These are phyloP conservation scores for Disparrhopalites patrizii DNA, from an alignment of 2,888 invertebrate species.

Conservation along the genomic window DNA sequence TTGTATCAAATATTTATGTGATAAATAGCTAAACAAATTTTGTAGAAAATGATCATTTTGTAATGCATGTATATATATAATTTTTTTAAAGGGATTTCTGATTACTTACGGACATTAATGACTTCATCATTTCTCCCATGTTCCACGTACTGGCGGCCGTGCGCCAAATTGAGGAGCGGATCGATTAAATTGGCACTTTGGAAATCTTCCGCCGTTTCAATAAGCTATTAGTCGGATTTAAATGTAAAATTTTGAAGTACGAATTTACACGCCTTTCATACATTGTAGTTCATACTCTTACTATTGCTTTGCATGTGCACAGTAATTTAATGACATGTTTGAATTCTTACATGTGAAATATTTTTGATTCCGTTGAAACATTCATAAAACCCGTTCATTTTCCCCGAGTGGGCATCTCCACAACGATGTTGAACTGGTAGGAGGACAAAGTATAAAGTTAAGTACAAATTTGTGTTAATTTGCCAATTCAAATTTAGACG, in stretches of 20 bases:
- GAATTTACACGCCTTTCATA: no score
- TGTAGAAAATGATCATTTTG: background rate
- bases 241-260: no score
- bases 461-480: constrained; percentile 6
- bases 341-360: constrained; percentile 35
- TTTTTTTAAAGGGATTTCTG: background rate
- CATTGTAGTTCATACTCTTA: no score
- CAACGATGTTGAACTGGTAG: constrained; percentile 39
- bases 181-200: constrained; percentile 37
- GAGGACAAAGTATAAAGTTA: no score
- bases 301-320: no score
- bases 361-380: constrained; percentile 44
- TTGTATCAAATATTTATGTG: no score
- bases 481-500: no score
- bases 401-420: constrained; percentile 42
- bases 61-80: background rate
- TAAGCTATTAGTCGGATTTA: no score
- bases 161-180: constrained; percentile 34
- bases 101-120: constrained; percentile 39
- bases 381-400: constrained; percentile 44
- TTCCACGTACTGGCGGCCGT: constrained; percentile 40
- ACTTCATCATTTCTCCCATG: constrained; percentile 45
- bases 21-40: no score
- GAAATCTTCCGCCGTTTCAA: constrained; percentile 39
- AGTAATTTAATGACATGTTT: no score